These are phyloP conservation scores for Hypomecis punctinalis DNA, from an alignment of 2,888 invertebrate genomes.

Conservation along the genomic window DNA sequence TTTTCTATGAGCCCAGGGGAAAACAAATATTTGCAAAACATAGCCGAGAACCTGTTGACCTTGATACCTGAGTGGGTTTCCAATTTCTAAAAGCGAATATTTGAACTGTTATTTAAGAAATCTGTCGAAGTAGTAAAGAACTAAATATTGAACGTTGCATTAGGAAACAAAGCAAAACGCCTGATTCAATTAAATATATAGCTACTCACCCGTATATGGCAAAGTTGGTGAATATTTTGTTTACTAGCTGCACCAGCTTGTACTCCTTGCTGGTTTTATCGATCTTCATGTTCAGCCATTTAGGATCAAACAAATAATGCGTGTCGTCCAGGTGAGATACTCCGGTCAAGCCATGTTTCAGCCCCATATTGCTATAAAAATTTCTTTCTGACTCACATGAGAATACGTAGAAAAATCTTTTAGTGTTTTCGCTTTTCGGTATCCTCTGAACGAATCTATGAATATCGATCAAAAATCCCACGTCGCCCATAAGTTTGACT, in stretches of 20 bases:
- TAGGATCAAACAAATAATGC: conserved; percentile 63
- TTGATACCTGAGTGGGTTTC: too few species aligned
- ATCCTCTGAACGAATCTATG: conserved; percentile 38
- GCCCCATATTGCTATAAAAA: conserved; percentile 49
- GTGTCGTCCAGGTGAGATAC: conserved; percentile 65
- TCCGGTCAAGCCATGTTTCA: conserved; percentile 55
- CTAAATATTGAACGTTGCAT: not conserved
- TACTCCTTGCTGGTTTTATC: conserved; percentile 55
- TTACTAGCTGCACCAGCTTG: conserved; percentile 57
- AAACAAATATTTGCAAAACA: too few species aligned
- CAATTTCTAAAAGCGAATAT: too few species aligned
- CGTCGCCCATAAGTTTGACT: conserved; percentile 47
- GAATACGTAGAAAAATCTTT: conserved; percentile 54
- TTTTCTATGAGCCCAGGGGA: too few species aligned
- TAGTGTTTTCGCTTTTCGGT: conserved; percentile 29
- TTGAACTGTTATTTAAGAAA: too few species aligned
- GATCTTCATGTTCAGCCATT: conserved; percentile 49
- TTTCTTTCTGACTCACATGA: conserved; percentile 60
- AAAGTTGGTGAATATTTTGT: conserved; percentile 64
- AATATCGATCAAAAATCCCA: conserved; percentile 47
- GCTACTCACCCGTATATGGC: conserved; percentile 67
- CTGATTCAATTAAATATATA: not conserved
- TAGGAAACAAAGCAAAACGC: not conserved
- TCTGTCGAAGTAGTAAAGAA: too few species aligned
- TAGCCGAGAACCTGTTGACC: too few species aligned